These are phyloP conservation scores for Himalopsyche japonica DNA, from an alignment of 2,888 invertebrate species.

Conservation along the genomic window DNA sequence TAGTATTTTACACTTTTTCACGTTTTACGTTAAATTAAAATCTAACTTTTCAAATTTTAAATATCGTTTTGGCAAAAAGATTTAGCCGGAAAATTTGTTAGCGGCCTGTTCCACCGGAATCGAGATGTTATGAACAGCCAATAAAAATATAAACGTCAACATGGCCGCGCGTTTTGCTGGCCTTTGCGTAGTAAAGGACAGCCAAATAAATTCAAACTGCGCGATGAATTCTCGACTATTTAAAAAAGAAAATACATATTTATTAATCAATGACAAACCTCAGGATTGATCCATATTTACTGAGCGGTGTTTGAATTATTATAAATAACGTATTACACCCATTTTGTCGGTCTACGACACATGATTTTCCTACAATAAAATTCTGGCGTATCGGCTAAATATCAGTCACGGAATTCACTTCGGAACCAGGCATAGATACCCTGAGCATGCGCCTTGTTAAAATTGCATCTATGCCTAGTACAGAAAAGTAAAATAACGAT, in stretches of 20 bases:
- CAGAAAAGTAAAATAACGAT: background rate
- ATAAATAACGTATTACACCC: background rate
- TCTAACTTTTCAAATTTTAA: too few relatives aligned
- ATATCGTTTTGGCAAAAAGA: constrained; percentile 4
- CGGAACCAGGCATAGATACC: background rate
- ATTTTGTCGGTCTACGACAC: background rate
- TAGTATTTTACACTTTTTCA: too few relatives aligned
- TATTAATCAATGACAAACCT: background rate
- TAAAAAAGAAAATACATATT: background rate
- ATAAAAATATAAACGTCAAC: background rate
- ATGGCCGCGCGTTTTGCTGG: background rate
- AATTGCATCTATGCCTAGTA: background rate
- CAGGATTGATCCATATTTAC: background rate
- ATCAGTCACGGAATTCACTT: background rate
- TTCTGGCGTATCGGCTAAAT: background rate
- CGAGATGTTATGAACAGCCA: too few relatives aligned
- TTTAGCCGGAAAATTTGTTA: background rate
- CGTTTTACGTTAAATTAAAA: too few relatives aligned
- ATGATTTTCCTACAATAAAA: background rate
- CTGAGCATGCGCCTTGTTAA: background rate
- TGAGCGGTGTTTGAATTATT: background rate
- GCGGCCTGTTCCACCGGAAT: background rate
- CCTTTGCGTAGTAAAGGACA: background rate
- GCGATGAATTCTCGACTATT: background rate
- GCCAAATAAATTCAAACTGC: background rate